These are phyloP conservation scores for Drosophila persimilis DNA, from an alignment of 1,140 invertebrate species.

Conservation along the genomic window DNA sequence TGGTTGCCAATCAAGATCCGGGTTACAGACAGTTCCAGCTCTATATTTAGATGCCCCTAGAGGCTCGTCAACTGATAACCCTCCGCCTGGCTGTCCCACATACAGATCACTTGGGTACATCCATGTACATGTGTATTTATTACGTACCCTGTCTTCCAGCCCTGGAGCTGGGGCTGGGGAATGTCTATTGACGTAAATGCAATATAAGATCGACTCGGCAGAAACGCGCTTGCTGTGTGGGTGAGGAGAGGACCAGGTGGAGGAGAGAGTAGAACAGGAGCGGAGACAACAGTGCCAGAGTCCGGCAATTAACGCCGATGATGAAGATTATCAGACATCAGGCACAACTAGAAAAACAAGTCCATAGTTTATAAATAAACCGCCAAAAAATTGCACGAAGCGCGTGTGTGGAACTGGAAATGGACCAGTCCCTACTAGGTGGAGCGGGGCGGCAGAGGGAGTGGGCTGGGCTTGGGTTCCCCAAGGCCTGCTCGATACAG, in stretches of 20 bases:
- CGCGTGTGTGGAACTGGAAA: slow-evolving; percentile 28
- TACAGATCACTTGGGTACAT: slow-evolving; percentile 7
- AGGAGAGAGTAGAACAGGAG: slow-evolving; percentile 10
- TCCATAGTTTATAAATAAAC: slow-evolving; percentile 75
- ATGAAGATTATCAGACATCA: slow-evolving; percentile 59
- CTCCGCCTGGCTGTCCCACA: slow-evolving; percentile 7
- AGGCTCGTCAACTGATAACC: slow-evolving; percentile 54
- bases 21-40: slow-evolving; percentile 16
- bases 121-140: too few relatives aligned
- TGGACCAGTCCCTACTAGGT: not conserved
- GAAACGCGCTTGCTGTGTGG: slow-evolving; percentile 34
- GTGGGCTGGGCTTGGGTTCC: not conserved
- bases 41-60: slow-evolving; percentile 27
- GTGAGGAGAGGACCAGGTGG: slow-evolving; percentile 15
- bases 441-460: too few relatives aligned
- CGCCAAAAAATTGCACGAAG: slow-evolving; percentile 38
- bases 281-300: slow-evolving; percentile 22
- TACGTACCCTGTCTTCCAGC: slow-evolving; percentile 24
- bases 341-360: slow-evolving; percentile 77
- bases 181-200: slow-evolving; percentile 43
- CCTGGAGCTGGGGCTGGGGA: slow-evolving; percentile 3
- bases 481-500: slow-evolving; percentile 29
- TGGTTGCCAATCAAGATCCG: slow-evolving; percentile 28
- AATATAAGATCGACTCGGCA: slow-evolving; percentile 25
- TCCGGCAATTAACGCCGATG: slow-evolving; percentile 51